These are phyloP conservation scores for Virgularia gustaviana DNA, from an alignment of 92 coral and sea anemone genomes.

Conservation along the genomic window DNA sequence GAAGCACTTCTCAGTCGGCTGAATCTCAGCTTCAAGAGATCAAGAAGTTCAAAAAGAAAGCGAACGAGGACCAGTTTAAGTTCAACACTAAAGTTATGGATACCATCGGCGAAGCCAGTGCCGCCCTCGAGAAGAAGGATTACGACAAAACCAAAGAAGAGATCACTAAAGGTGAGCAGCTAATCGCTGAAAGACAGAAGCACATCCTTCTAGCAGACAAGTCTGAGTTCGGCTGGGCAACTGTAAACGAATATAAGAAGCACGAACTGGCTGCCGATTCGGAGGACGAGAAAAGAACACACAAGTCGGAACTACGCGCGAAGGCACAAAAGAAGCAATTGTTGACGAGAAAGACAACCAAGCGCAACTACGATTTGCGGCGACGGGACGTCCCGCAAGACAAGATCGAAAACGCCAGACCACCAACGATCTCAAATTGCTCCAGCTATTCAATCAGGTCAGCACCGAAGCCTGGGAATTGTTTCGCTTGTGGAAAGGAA, in stretches of 20 bases:
- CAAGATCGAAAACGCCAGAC: not conserved
- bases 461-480: slow-evolving; percentile 10
- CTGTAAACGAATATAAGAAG: slow-evolving; percentile 35
- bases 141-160: slow-evolving; percentile 12
- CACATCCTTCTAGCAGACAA: slow-evolving; percentile 30
- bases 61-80: slow-evolving; percentile 44
- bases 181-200: slow-evolving; percentile 26
- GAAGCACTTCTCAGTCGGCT: not conserved
- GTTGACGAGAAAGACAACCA: not conserved
- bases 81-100: slow-evolving; percentile 38
- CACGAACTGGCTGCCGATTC: slow-evolving; percentile 21
- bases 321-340: slow-evolving; percentile 6
- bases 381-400: not conserved
- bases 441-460: not conserved
- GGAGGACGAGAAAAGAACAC: slow-evolving; percentile 39
- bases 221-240: slow-evolving; percentile 28
- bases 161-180: slow-evolving; percentile 36
- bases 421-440: not conserved
- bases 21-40: slow-evolving; percentile 27
- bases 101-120: slow-evolving; percentile 22
- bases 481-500: slow-evolving; percentile 31
- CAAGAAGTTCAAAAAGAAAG: slow-evolving; percentile 38
- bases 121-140: slow-evolving; percentile 15
- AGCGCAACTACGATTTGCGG: not conserved
- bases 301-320: slow-evolving; percentile 40